Evolutionary conservation across 2,888 invertebrate genomes (phyloP), one percentile per base, ranked within the genome.

Genomic region (Hypomecis punctinalis): DNA sequence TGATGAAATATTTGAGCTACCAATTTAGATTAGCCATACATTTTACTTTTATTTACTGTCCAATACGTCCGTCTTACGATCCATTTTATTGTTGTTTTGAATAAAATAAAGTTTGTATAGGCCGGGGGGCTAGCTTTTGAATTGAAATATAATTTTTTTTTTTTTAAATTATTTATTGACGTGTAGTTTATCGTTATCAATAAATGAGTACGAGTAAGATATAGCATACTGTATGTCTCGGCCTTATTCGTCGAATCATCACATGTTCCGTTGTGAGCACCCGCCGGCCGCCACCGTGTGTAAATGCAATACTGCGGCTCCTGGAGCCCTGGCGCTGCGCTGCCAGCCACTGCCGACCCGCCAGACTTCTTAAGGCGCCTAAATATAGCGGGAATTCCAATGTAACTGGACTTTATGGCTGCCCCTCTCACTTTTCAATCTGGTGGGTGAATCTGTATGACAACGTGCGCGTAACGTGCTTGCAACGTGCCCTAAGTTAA

Each of bases 301-400:
- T 23, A 23, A 23, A 23, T 23, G 23, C 23, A 23, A 23, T 23
- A 3, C 23, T 23, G 23, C 56, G 45, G 60, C 59, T 47, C 62
- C 56, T 51, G 64, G 61, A 60, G 51, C 55, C 66, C 67, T 47
- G 67, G 63, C 65, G 59, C 63, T 64, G 6, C 59, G 49, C 66
- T 51, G 45, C 47, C 35, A 45, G 52, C 62, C 47, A 23, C 23
- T 37, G 6, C 39, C 39, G 40, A 23, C 11, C 10, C 43, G 49
- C 7, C 48, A 47, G 52, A 39, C 51, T 36, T 47, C 11, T 45
- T 9, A 5, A 39, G 40, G 48, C 23, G 3, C 36, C 33, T 45
- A 35, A 7, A 5, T 53, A 49, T 49, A 45, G 39, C 46, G 52
- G 36, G 53, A 46, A 42, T 51, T 46, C 39, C 37, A 33, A 5